A percentile compares a stretch with the other conserved stretches of the same genome.
These are phyloP conservation scores for Thalassophryne amazonica DNA, from an alignment of 2,797 vertebrate genomes.

Conservation along the genomic window DNA sequence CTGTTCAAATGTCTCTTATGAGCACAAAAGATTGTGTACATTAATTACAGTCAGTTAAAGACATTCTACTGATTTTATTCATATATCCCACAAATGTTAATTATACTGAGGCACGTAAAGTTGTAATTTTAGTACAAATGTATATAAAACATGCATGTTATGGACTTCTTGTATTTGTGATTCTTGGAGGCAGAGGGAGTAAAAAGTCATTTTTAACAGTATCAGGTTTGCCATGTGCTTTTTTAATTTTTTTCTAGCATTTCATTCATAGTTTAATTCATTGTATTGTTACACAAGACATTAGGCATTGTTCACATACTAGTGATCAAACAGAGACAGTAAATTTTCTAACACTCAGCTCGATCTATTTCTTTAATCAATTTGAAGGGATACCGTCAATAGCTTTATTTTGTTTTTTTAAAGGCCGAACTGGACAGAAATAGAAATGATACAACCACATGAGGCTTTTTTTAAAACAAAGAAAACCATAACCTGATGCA, in stretches of 20 bases:
- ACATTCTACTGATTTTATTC: slow-evolving; percentile 29
- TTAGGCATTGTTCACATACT: slow-evolving; percentile 83
- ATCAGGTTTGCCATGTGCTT: slow-evolving; percentile 76
- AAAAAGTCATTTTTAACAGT: too few relatives aligned
- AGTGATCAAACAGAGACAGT: slow-evolving; percentile 84
- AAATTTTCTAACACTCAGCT: slow-evolving; percentile 78
- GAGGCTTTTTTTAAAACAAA: slow-evolving; percentile 59
- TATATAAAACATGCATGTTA: slow-evolving; percentile 58
- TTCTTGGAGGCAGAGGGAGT: too few relatives aligned
- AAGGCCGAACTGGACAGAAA: slow-evolving; percentile 73
- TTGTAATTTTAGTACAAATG: slow-evolving; percentile 35
- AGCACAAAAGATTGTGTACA: slow-evolving; percentile 2
- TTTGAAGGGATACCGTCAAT: slow-evolving; percentile 72
- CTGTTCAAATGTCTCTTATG: slow-evolving; percentile 48
- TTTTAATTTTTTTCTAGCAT: slow-evolving; percentile 76
- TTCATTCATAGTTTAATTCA: slow-evolving; percentile 82
- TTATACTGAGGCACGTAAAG: slow-evolving; percentile 5
- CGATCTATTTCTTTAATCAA: slow-evolving; percentile 72
- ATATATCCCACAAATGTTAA: slow-evolving; percentile 11
- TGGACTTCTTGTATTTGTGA: too few relatives aligned
- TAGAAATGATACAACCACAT: slow-evolving; percentile 75
- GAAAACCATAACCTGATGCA: slow-evolving; percentile 39
- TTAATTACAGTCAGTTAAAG: slow-evolving; percentile 1
- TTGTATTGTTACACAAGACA: slow-evolving; percentile 84
- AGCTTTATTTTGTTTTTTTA: slow-evolving; percentile 67